A percentile compares a stretch with the other conserved stretches of the same genome.
These are phyloP conservation scores for Ceuthmochares aereus DNA, from an alignment of 2,113 vertebrate genomes.

Conservation along the genomic window DNA sequence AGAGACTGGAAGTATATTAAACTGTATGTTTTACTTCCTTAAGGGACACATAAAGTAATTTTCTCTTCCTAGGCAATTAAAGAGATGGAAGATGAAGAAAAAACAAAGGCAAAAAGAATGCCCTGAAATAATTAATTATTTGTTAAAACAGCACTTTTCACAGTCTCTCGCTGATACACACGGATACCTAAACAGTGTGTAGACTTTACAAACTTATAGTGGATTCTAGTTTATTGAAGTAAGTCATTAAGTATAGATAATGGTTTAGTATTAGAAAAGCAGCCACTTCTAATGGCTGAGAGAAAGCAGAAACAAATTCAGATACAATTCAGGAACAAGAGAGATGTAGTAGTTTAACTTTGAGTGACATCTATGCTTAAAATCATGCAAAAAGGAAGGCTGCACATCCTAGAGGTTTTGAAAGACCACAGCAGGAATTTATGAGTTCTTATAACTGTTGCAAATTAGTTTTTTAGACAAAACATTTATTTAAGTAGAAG, in stretches of 20 bases:
- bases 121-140: background rate
- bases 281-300: background rate
- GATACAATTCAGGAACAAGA: background rate
- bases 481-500: too few species aligned
- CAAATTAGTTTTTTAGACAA: too few species aligned
- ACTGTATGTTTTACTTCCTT: background rate
- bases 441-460: background rate
- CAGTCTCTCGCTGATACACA: background rate
- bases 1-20: background rate
- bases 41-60: background rate
- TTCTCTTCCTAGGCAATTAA: background rate
- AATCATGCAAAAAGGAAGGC: background rate
- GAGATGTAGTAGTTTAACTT: background rate
- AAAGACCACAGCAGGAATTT: background rate
- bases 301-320: background rate
- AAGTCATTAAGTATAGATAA: background rate
- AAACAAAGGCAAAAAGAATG: background rate
- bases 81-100: background rate
- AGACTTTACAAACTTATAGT: background rate
- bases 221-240: background rate
- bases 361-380: background rate
- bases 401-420: background rate
- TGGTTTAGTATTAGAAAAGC: background rate
- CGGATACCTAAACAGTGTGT: background rate
- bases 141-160: background rate